These are phyloP conservation scores for Tachysurus vachellii DNA, from an alignment of 2,113 vertebrate species.

Conservation along the genomic window DNA sequence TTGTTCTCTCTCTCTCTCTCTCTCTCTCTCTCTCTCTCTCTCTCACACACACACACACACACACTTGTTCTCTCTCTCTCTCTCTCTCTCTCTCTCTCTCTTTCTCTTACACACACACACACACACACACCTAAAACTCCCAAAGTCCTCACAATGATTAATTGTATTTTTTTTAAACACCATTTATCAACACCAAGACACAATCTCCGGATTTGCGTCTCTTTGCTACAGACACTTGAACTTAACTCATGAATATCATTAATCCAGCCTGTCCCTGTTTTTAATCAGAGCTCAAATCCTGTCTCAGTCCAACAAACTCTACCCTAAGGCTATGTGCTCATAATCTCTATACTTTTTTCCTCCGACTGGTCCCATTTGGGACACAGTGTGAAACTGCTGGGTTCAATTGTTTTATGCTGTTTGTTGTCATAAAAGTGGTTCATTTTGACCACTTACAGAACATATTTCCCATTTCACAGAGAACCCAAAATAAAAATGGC, in stretches of 20 bases:
- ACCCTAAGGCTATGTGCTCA: conserved; percentile 68
- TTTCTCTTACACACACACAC: neutral
- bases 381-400: conserved; percentile 40
- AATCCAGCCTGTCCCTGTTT: conserved; percentile 47
- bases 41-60: too few species aligned
- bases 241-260: conserved; percentile 55
- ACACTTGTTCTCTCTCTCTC: too few species aligned
- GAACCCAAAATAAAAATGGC: conserved; percentile 66
- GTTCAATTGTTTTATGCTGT: conserved; percentile 10
- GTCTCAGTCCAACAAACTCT: conserved; percentile 62
- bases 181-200: conserved; percentile 36
- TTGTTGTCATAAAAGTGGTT: neutral
- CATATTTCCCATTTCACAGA: conserved; percentile 26
- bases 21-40: neutral
- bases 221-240: conserved; percentile 25
- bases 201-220: conserved; percentile 38
- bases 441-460: neutral
- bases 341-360: conserved; percentile 63
- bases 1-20: neutral
- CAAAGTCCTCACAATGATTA: conserved; percentile 23
- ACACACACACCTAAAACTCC: neutral
- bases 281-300: conserved; percentile 73
- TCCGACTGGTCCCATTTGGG: conserved; percentile 62
- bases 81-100: too few species aligned
- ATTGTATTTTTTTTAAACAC: conserved; percentile 30